phyloP scores from a whole-genome alignment of 2,113 vertebrate genomes.

The Sphaerodactylus townsendi region DNA sequence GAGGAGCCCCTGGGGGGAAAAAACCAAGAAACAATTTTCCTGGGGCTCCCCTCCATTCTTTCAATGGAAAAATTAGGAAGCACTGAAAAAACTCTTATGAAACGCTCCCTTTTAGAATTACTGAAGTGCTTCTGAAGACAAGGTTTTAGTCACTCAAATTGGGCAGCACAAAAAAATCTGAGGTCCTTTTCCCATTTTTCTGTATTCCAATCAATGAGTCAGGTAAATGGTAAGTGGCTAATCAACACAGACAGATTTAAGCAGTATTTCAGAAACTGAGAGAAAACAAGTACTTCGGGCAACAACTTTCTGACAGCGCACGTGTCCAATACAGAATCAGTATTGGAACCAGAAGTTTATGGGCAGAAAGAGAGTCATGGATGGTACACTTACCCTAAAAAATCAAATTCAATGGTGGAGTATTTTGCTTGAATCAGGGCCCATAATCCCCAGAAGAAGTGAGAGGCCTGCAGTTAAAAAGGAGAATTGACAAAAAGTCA shows the following conservation, averaged over 20 bases:
- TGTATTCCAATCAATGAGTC: not conserved
- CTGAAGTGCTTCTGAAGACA: too few species aligned
- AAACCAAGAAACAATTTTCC: too few species aligned
- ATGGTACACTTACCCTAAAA: conserved; percentile 85
- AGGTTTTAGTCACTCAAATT: too few species aligned
- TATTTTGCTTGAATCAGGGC: conserved; percentile 97
- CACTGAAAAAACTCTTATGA: too few species aligned
- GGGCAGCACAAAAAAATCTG: too few species aligned
- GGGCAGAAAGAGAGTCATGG: too few species aligned
- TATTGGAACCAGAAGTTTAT: not conserved
- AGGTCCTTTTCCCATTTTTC: too few species aligned
- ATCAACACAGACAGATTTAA: not conserved
- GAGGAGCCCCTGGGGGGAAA: too few species aligned
- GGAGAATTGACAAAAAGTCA: not conserved
- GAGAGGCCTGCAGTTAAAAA: conserved; percentile 85
- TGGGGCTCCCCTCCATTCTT: too few species aligned
- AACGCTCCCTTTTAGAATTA: too few species aligned
- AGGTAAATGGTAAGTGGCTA: not conserved
- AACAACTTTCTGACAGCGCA: not conserved
- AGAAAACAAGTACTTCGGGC: not conserved
- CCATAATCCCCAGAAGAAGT: conserved; percentile 99
- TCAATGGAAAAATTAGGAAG: too few species aligned
- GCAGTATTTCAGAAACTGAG: not conserved
- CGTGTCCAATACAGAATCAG: too few species aligned
- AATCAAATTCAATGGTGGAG: conserved; percentile 97